A percentile compares a stretch with the other conserved stretches of the same genome.
phyloP scores from a whole-genome alignment of 2,888 invertebrate genomes.

The Dendrolimus houi region DNA sequence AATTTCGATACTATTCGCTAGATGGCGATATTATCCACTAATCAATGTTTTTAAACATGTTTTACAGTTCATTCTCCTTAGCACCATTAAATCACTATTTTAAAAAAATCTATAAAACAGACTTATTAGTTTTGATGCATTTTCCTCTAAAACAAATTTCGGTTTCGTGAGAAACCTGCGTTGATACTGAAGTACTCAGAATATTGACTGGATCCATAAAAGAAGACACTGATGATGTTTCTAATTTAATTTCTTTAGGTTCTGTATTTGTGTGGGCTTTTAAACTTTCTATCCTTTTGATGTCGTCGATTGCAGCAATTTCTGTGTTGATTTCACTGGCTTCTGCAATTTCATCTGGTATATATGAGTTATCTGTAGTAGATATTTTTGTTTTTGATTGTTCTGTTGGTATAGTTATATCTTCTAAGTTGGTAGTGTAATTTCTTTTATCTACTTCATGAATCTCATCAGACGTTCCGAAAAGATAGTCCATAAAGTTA shows the following conservation, averaged over 20 bases:
- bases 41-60: constrained; percentile 56
- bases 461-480: constrained; percentile 36
- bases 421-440: constrained; percentile 9
- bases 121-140: constrained; percentile 82
- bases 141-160: constrained; percentile 92
- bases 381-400: constrained; percentile 27
- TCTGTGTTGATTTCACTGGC: constrained; percentile 16
- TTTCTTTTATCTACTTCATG: constrained; percentile 21
- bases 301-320: constrained; percentile 15
- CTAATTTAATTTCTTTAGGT: constrained; percentile 23
- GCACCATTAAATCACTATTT: constrained; percentile 27
- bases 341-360: constrained; percentile 63
- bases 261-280: constrained; percentile 17
- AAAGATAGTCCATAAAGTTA: constrained; percentile 61
- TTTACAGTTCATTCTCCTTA: constrained; percentile 21
- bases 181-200: constrained; percentile 86
- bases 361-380: constrained; percentile 52
- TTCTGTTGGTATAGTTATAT: constrained; percentile 22
- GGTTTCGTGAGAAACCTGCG: constrained; percentile 89
- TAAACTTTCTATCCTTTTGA: constrained; percentile 15
- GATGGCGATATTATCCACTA: constrained; percentile 17
- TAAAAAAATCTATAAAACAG: constrained; percentile 37
- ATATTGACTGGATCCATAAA: constrained; percentile 72
- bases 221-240: constrained; percentile 50
- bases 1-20: constrained; percentile 9